Conservation (phyloP, 2,888 invertebrate species). For the Cepaea hortensis region DNA sequence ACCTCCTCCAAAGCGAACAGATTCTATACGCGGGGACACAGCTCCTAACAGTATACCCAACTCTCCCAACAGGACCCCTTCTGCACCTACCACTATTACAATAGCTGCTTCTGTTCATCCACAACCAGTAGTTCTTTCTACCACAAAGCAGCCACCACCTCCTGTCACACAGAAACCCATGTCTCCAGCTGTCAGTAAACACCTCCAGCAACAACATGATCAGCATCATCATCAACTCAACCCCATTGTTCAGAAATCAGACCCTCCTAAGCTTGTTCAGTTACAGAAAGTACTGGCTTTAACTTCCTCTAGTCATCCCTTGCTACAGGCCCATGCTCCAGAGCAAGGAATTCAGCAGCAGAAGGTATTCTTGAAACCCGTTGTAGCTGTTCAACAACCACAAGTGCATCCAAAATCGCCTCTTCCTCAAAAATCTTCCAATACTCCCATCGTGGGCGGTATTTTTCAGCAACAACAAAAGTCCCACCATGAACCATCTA, state of each 20-base stretch:
- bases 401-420: slow-evolving; percentile 39
- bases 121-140: slow-evolving; percentile 32
- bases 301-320: background rate
- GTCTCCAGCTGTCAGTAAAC: slow-evolving; percentile 49
- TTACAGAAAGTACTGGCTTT: slow-evolving; percentile 22
- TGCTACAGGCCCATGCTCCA: background rate
- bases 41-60: slow-evolving; percentile 33
- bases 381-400: background rate
- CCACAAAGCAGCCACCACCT: slow-evolving; percentile 50
- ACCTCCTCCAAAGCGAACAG: slow-evolving; percentile 78
- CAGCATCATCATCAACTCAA: slow-evolving; percentile 18
- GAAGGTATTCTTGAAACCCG: slow-evolving; percentile 27
- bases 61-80: slow-evolving; percentile 32
- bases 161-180: slow-evolving; percentile 50
- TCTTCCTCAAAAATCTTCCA: slow-evolving; percentile 35
- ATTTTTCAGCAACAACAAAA: slow-evolving; percentile 31
- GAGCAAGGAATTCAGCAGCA: slow-evolving; percentile 24
- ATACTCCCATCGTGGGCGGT: slow-evolving; percentile 2
- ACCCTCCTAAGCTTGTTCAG: slow-evolving; percentile 39
- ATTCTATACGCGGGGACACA: slow-evolving; percentile 73
- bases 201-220: slow-evolving; percentile 24
- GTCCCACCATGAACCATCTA: slow-evolving; percentile 12
- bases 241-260: slow-evolving; percentile 28
- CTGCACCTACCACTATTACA: slow-evolving; percentile 38
- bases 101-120: slow-evolving; percentile 45